A percentile compares a stretch with the other conserved stretches of the same genome.
Evolutionary conservation across 2,113 vertebrate species (phyloP).

Genomic region (Bothrops jararaca): DNA sequence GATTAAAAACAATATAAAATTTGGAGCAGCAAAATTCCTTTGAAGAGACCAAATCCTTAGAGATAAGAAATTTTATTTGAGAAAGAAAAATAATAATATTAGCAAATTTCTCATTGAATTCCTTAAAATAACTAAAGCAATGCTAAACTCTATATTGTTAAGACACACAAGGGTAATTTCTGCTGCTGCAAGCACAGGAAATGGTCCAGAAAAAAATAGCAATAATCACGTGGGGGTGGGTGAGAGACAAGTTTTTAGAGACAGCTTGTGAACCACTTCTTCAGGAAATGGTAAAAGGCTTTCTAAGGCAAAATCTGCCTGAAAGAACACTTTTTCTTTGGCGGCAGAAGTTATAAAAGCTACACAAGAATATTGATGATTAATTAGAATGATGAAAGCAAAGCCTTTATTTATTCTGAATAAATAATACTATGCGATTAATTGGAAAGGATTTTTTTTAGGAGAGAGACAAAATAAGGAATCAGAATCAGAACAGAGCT

Average conservation of each 20-base stretch:
- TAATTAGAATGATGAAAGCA: neutral
- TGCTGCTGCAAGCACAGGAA: neutral
- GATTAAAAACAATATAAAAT: neutral
- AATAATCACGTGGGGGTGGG: neutral
- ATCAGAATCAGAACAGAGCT: too few species aligned
- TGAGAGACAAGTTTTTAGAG: neutral
- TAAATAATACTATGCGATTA: neutral
- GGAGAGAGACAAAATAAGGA: neutral
- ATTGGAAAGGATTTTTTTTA: neutral
- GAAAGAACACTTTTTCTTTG: neutral
- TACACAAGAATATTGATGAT: neutral
- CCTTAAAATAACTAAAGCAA: slow-evolving; percentile 6
- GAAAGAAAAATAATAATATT: neutral
- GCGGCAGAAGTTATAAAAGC: neutral
- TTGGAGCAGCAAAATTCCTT: neutral
- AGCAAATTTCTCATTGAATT: slow-evolving; percentile 8
- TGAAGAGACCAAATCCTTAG: neutral
- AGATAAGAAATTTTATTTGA: neutral
- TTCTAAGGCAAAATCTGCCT: neutral
- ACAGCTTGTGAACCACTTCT: neutral
- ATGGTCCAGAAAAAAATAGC: neutral
- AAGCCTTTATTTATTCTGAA: neutral
- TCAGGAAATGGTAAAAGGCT: neutral
- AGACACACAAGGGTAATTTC: neutral
- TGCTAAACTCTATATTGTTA: neutral